These are phyloP conservation scores for Astropecten irregularis DNA, from an alignment of 53 echinoderm and acorn worm genomes.

Conservation along the genomic window DNA sequence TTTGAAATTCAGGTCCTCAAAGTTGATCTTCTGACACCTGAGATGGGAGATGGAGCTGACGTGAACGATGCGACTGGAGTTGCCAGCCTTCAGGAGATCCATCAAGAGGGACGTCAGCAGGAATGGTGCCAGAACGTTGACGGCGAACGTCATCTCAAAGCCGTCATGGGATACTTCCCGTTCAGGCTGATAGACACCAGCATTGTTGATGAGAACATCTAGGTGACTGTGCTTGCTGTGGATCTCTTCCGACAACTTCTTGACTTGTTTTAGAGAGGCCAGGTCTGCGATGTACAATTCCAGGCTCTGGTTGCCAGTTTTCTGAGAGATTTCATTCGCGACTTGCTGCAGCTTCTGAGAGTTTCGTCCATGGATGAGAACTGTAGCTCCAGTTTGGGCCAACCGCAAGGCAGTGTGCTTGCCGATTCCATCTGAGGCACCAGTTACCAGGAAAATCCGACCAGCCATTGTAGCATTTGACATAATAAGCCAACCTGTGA, in stretches of 20 bases:
- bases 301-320: slow-evolving; percentile 67
- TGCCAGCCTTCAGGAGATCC: slow-evolving; percentile 73
- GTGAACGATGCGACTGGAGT: slow-evolving; percentile 57
- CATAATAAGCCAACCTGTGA: neutral
- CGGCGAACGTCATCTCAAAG: slow-evolving; percentile 82
- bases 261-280: neutral
- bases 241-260: slow-evolving; percentile 56
- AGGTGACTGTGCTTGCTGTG: slow-evolving; percentile 54
- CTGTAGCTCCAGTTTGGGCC: slow-evolving; percentile 83
- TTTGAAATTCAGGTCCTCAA: slow-evolving; percentile 66
- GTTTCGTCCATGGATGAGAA: slow-evolving; percentile 78
- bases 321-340: slow-evolving; percentile 57
- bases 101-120: slow-evolving; percentile 71
- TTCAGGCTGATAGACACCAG: slow-evolving; percentile 61
- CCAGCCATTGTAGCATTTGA: neutral
- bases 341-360: slow-evolving; percentile 53
- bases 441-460: slow-evolving; percentile 75
- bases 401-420: slow-evolving; percentile 72
- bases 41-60: slow-evolving; percentile 81
- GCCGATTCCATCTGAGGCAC: slow-evolving; percentile 85
- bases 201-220: slow-evolving; percentile 89
- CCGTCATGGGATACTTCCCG: slow-evolving; percentile 69
- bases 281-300: slow-evolving; percentile 72
- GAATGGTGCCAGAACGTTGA: slow-evolving; percentile 85
- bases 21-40: slow-evolving; percentile 28